Conservation (phyloP, 2,113 vertebrate genomes). For the Copsychus sechellarum region DNA sequence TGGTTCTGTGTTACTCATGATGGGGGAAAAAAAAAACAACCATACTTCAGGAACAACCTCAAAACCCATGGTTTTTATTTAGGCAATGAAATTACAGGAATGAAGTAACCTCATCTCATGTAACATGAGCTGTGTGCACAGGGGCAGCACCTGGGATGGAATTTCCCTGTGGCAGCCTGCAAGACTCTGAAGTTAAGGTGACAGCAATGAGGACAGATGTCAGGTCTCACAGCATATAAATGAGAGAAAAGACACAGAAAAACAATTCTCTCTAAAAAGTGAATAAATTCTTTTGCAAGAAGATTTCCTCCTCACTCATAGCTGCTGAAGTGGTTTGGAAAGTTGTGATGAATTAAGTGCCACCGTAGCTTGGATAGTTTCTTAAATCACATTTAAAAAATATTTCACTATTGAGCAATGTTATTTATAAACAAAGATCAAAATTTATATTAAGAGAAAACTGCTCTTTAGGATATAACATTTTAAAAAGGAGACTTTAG, state of each 20-base stretch:
- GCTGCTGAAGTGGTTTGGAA: neutral
- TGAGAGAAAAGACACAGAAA: neutral
- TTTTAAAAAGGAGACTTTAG: neutral
- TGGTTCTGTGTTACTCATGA: neutral
- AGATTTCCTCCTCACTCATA: neutral
- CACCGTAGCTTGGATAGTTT: neutral
- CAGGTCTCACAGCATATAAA: neutral
- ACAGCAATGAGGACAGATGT: neutral
- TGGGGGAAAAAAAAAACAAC: neutral
- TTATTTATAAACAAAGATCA: neutral
- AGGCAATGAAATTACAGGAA: constrained; percentile 35
- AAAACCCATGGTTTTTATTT: neutral
- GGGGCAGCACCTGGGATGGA: neutral
- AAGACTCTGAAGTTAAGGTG: neutral
- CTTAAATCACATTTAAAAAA: constrained; percentile 2
- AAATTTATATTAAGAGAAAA: neutral
- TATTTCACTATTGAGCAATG: neutral
- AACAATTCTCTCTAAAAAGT: neutral
- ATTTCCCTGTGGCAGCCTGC: constrained; percentile 2
- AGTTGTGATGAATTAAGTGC: constrained; percentile 34
- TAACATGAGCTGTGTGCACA: neutral
- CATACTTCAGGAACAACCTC: neutral
- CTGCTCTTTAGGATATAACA: neutral
- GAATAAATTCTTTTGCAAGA: neutral
- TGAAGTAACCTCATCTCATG: neutral